Evolutionary conservation across 2,888 invertebrate genomes (phyloP).

Genomic region (Portevinia maculata): DNA sequence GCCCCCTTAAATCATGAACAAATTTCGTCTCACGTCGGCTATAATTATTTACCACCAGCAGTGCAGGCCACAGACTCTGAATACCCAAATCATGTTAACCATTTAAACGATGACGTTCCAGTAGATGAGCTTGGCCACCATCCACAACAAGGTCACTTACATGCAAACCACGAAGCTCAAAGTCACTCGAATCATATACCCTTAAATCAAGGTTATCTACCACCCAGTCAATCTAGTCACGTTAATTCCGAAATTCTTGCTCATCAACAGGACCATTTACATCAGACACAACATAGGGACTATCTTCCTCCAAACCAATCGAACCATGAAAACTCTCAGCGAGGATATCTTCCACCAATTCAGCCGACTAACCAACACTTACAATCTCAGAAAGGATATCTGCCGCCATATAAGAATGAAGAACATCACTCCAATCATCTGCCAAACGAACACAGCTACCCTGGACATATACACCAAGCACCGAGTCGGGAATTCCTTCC

Average conservation of each 20-base stretch:
- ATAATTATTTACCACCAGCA: slow-evolving; percentile 20
- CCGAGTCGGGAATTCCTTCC: slow-evolving; percentile 4
- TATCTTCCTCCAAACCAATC: slow-evolving; percentile 34
- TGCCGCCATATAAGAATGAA: neutral
- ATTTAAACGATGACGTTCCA: neutral
- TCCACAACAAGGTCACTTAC: neutral
- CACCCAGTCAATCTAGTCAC: slow-evolving; percentile 11
- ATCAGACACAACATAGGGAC: neutral
- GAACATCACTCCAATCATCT: no score
- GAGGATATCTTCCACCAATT: slow-evolving; percentile 21
- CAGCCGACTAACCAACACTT: neutral
- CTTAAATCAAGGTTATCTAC: slow-evolving; percentile 11
- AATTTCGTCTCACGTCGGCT: slow-evolving; percentile 5
- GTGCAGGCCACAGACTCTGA: neutral
- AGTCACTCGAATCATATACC: neutral
- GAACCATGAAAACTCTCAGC: neutral
- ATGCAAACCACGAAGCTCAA: neutral
- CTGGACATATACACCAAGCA: neutral
- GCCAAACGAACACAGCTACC: no score
- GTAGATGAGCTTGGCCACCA: neutral
- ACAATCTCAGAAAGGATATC: no score
- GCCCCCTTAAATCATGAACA: neutral
- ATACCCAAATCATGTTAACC: neutral
- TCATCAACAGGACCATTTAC: neutral
- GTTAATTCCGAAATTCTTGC: neutral